Conservation (phyloP, 2,113 vertebrate species). For the Serinus canaria region DNA sequence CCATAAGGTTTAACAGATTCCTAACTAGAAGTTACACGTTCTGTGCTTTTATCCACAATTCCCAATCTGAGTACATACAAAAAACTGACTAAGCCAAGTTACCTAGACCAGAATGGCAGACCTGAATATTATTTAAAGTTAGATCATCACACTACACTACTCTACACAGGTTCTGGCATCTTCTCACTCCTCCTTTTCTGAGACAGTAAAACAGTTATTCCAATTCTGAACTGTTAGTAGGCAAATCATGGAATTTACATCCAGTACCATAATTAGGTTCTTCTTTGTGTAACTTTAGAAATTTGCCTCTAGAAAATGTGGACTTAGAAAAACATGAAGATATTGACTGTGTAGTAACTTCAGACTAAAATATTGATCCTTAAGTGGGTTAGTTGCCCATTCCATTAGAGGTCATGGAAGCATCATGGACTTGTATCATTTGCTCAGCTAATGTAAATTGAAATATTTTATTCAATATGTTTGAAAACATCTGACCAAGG, state of each 20-base stretch:
- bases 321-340: background rate
- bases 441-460: background rate
- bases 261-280: background rate
- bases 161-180: background rate
- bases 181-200: background rate
- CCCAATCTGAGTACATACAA: background rate
- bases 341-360: background rate
- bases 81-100: background rate
- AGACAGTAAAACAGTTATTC: background rate
- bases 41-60: conserved; percentile 4
- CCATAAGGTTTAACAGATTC: conserved; percentile 15
- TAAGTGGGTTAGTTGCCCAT: background rate
- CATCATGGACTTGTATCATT: background rate
- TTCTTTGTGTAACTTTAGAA: background rate
- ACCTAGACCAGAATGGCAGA: background rate
- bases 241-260: background rate
- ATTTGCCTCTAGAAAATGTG: background rate
- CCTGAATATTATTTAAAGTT: background rate
- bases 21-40: background rate
- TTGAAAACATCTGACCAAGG: background rate
- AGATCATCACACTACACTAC: background rate
- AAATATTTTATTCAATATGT: background rate
- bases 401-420: background rate
- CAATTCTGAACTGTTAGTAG: background rate
- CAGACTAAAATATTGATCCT: background rate